A percentile compares a stretch with the other conserved stretches of the same genome.
These are phyloP conservation scores for Hyperoplus lanceolatus DNA, from an alignment of 2,797 vertebrate species.

Conservation along the genomic window DNA sequence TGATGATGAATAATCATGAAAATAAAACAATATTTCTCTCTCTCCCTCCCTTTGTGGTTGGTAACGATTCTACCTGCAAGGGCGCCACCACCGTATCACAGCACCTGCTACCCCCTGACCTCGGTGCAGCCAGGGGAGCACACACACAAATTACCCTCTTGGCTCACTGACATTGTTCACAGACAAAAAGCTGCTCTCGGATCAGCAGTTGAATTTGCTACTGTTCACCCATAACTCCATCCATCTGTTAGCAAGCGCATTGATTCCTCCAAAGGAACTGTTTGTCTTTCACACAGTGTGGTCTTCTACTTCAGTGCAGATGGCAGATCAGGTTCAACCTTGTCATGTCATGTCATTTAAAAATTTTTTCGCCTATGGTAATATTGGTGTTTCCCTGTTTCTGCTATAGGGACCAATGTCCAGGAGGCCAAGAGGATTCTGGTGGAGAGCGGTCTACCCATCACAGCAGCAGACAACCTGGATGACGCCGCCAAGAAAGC, in stretches of 20 bases:
- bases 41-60: slow-evolving; percentile 39
- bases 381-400: slow-evolving; percentile 3
- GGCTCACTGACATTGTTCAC: slow-evolving; percentile 41
- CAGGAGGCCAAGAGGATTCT: slow-evolving; percentile 94
- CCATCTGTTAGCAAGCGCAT: slow-evolving; percentile 63
- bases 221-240: slow-evolving; percentile 65
- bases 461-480: slow-evolving; percentile 90
- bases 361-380: slow-evolving; percentile 18
- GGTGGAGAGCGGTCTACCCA: slow-evolving; percentile 93
- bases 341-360: slow-evolving; percentile 28
- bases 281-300: slow-evolving; percentile 57
- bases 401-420: slow-evolving; percentile 92
- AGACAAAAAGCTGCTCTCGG: slow-evolving; percentile 44
- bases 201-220: slow-evolving; percentile 62
- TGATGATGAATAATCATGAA: no score
- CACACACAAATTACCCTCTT: slow-evolving; percentile 51
- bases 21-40: background rate
- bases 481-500: slow-evolving; percentile 98
- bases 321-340: slow-evolving; percentile 51
- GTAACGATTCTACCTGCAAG: slow-evolving; percentile 45
- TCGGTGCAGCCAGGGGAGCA: slow-evolving; percentile 36
- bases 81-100: slow-evolving; percentile 55
- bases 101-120: slow-evolving; percentile 77
- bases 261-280: slow-evolving; percentile 58
- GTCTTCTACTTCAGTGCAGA: slow-evolving; percentile 52